Percentiles rank a stretch among this genome's conserved stretches.
These are phyloP conservation scores for Agrotis clavis DNA, from an alignment of 2,888 invertebrate genomes.

Conservation along the genomic window DNA sequence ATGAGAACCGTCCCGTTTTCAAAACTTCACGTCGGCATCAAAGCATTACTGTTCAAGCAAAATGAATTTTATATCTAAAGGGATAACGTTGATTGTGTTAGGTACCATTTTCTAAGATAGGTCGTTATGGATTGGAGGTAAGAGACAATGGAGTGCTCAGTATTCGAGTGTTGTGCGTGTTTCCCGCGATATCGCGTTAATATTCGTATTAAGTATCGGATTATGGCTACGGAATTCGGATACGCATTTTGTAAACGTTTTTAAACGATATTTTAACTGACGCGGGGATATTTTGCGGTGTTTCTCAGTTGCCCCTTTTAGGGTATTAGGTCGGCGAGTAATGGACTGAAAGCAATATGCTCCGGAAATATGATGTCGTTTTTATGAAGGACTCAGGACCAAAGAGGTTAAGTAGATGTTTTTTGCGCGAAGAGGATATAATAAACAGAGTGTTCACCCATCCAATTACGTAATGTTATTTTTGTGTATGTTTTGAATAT, in stretches of 20 bases:
- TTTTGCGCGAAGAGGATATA: slow-evolving; percentile 8
- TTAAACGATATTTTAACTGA: slow-evolving; percentile 66
- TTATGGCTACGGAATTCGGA: slow-evolving; percentile 73
- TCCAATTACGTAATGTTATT: slow-evolving; percentile 35
- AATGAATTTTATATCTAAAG: slow-evolving; percentile 64
- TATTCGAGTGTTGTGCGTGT: slow-evolving; percentile 79
- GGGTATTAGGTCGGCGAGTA: slow-evolving; percentile 51
- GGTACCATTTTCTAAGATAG: slow-evolving; percentile 48
- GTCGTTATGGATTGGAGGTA: slow-evolving; percentile 54
- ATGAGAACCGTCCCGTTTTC: slow-evolving; percentile 68
- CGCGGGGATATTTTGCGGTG: slow-evolving; percentile 39
- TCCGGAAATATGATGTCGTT: slow-evolving; percentile 43
- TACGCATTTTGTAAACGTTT: slow-evolving; percentile 66
- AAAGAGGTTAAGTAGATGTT: slow-evolving; percentile 31
- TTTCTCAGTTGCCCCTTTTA: slow-evolving; percentile 18
- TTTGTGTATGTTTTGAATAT: slow-evolving; percentile 7
- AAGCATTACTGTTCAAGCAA: slow-evolving; percentile 57
- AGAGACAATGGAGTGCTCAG: slow-evolving; percentile 78
- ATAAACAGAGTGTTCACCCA: slow-evolving; percentile 19
- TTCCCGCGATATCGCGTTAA: slow-evolving; percentile 84
- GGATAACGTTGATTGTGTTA: slow-evolving; percentile 68
- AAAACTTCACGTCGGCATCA: slow-evolving; percentile 73
- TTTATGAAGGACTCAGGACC: no score
- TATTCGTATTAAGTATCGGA: slow-evolving; percentile 80
- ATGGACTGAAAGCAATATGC: slow-evolving; percentile 45